phyloP scores from a whole-genome alignment of 1,140 invertebrate genomes.

The Oryctes rhinoceros region DNA sequence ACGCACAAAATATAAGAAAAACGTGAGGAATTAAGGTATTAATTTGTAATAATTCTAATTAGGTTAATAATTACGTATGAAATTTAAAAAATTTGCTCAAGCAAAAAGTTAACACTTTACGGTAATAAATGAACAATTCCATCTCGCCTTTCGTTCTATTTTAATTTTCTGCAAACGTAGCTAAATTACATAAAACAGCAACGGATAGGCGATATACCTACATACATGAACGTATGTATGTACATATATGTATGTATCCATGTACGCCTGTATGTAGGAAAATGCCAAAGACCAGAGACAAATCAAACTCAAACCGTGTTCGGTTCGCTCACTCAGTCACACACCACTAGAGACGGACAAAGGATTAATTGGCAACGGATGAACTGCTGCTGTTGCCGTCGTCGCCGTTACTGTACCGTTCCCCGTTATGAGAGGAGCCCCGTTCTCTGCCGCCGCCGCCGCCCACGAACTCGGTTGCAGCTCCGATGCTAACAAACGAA shows the following conservation, averaged over 20 bases:
- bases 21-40: no score
- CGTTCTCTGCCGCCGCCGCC: background rate
- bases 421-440: background rate
- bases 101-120: no score
- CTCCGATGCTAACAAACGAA: slow-evolving; percentile 29
- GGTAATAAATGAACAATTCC: background rate
- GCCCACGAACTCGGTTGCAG: background rate
- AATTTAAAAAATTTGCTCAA: no score
- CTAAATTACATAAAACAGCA: slow-evolving; percentile 27
- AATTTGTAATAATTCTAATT: no score
- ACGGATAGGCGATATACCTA: background rate
- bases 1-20: no score
- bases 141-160: background rate
- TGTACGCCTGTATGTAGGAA: slow-evolving; percentile 12
- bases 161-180: background rate
- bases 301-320: slow-evolving; percentile 20
- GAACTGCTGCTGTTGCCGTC: background rate
- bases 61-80: no score
- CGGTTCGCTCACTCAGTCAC: slow-evolving; percentile 22
- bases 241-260: background rate
- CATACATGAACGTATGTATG: background rate
- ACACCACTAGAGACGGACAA: slow-evolving; percentile 24
- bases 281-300: background rate
- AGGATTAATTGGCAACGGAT: slow-evolving; percentile 34
- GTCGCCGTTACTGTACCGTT: background rate